Evolutionary conservation across 2,797 vertebrate species (phyloP).

Genomic region (Girardinus metallicus): DNA sequence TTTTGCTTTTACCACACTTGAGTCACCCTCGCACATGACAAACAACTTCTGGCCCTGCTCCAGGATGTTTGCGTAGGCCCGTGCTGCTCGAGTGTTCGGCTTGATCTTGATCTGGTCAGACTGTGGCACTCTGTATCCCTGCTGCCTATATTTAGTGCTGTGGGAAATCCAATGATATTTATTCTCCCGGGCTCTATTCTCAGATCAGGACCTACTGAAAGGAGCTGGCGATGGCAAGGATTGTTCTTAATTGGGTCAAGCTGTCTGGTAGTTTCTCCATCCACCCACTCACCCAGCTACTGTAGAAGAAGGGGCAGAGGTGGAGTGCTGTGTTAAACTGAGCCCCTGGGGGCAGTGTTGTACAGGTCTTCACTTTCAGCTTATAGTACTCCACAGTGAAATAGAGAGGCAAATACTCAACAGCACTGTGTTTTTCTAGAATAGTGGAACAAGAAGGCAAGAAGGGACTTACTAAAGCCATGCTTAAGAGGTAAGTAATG

Average conservation of each 20-base stretch:
- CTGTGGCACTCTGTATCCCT: slow-evolving; percentile 25
- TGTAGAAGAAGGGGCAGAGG: slow-evolving; percentile 36
- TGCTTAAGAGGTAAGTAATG: not conserved
- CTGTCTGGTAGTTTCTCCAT: slow-evolving; percentile 57
- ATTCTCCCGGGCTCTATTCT: slow-evolving; percentile 34
- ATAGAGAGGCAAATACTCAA: slow-evolving; percentile 10
- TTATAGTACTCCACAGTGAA: not conserved
- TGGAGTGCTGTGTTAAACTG: slow-evolving; percentile 41
- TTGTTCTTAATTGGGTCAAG: slow-evolving; percentile 69
- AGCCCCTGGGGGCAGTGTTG: slow-evolving; percentile 75
- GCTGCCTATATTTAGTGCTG: slow-evolving; percentile 39
- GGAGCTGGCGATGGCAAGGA: slow-evolving; percentile 37
- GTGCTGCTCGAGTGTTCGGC: slow-evolving; percentile 20
- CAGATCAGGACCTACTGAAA: slow-evolving; percentile 38
- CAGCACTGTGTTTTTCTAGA: slow-evolving; percentile 2
- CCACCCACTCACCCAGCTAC: slow-evolving; percentile 48
- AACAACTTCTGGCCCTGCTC: slow-evolving; percentile 44
- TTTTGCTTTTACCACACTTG: slow-evolving; percentile 33
- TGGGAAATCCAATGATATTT: slow-evolving; percentile 45
- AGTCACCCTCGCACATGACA: slow-evolving; percentile 58
- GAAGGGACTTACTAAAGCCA: slow-evolving; percentile 10
- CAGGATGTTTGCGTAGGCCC: slow-evolving; percentile 47
- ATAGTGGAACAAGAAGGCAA: slow-evolving; percentile 24
- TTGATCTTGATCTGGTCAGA: slow-evolving; percentile 52
- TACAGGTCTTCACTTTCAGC: slow-evolving; percentile 41